phyloP scores from a whole-genome alignment of 1,140 invertebrate species.

The Vanessa tameamea region DNA sequence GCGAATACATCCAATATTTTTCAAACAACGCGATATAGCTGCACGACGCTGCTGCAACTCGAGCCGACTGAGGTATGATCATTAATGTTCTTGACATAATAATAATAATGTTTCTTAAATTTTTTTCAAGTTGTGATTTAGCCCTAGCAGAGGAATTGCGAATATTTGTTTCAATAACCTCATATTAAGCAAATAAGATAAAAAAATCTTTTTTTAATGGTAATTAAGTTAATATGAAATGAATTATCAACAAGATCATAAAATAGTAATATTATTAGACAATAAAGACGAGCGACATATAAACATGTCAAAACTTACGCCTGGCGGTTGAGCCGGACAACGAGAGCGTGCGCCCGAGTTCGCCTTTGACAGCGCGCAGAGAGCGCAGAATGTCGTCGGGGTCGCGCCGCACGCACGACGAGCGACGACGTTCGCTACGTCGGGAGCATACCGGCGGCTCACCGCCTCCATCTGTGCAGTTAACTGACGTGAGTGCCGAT shows the following conservation, averaged over 20 bases:
- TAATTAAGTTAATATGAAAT: background rate
- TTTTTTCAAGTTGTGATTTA: background rate
- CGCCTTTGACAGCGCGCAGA: slow-evolving; percentile 89
- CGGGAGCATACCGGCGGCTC: slow-evolving; percentile 46
- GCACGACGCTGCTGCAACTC: no score
- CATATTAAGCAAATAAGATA: background rate
- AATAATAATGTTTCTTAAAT: no score
- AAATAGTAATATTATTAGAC: background rate
- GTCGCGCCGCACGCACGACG: slow-evolving; percentile 89
- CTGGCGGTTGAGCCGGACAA: slow-evolving; percentile 82
- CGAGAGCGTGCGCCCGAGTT: slow-evolving; percentile 89
- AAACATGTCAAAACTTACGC: slow-evolving; percentile 57
- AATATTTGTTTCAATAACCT: background rate
- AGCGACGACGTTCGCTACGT: slow-evolving; percentile 86
- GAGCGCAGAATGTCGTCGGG: slow-evolving; percentile 90
- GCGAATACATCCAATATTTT: no score
- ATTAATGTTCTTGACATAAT: no score
- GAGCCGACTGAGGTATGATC: no score
- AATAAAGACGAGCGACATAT: background rate
- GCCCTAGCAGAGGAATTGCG: background rate
- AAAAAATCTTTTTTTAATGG: background rate
- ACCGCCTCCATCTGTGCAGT: slow-evolving; percentile 41
- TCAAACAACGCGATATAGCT: no score
- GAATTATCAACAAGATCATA: background rate
- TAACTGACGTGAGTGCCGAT: background rate